These are phyloP conservation scores for Danaus plexippus DNA, from an alignment of 1,140 invertebrate genomes.

Conservation along the genomic window DNA sequence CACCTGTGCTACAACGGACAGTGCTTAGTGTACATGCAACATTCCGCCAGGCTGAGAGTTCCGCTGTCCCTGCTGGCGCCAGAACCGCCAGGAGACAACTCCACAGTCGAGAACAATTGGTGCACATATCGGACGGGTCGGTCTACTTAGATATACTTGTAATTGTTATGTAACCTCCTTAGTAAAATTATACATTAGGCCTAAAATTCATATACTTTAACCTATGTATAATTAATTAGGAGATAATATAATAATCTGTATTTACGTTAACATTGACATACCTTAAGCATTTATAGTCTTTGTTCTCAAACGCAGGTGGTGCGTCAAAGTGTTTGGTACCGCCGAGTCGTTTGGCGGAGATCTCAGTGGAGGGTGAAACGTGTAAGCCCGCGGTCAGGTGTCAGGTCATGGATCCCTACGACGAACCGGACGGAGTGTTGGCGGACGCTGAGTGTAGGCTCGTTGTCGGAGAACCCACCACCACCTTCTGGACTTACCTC, in stretches of 20 bases:
- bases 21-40: slow-evolving; percentile 76
- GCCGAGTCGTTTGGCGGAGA: slow-evolving; percentile 29
- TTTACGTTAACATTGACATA: no score
- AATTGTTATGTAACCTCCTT: no score
- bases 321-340: slow-evolving; percentile 47
- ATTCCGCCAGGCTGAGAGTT: slow-evolving; percentile 67
- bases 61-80: slow-evolving; percentile 71
- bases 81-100: slow-evolving; percentile 51
- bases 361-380: slow-evolving; percentile 35
- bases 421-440: slow-evolving; percentile 74
- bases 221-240: no score
- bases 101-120: slow-evolving; percentile 47
- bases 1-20: slow-evolving; percentile 64
- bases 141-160: not conserved
- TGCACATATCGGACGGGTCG: slow-evolving; percentile 53
- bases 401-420: slow-evolving; percentile 78
- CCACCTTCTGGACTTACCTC: slow-evolving; percentile 82
- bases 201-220: no score
- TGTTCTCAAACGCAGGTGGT: slow-evolving; percentile 27
- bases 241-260: no score
- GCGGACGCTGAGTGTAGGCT: slow-evolving; percentile 76
- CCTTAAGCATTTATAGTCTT: no score
- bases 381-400: slow-evolving; percentile 76
- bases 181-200: no score
- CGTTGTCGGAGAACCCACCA: slow-evolving; percentile 74